These are phyloP conservation scores for Dexiosoma caninum DNA, from an alignment of 2,888 invertebrate species.

Conservation along the genomic window DNA sequence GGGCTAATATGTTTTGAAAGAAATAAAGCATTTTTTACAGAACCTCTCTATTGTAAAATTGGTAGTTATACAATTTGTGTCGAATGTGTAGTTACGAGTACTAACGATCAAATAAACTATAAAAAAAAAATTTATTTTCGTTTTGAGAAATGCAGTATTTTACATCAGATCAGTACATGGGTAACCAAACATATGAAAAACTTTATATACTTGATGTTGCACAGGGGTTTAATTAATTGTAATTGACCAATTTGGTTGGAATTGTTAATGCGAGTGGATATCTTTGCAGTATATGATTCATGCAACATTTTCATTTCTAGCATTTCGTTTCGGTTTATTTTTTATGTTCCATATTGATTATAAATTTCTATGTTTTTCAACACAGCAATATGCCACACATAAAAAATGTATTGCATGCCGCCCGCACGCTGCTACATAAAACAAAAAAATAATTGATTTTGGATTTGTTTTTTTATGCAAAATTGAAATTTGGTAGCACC, in stretches of 20 bases:
- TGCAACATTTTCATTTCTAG: not conserved
- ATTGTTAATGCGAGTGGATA: not conserved
- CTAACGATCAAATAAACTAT: too few relatives aligned
- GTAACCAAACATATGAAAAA: not conserved
- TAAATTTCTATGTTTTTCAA: constrained; percentile 46
- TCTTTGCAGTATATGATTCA: not conserved
- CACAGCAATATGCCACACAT: constrained; percentile 38
- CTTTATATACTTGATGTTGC: not conserved
- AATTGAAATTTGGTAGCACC: constrained; percentile 37
- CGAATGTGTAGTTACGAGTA: too few relatives aligned
- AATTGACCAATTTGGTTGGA: constrained; percentile 7
- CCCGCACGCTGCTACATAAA: not conserved
- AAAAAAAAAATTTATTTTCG: too few relatives aligned
- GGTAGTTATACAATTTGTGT: too few relatives aligned
- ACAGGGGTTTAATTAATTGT: not conserved
- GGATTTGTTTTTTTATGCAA: constrained; percentile 16
- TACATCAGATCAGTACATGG: not conserved
- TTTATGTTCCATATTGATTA: constrained; percentile 11
- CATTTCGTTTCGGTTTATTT: not conserved
- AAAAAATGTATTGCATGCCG: not conserved
- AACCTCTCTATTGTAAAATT: too few relatives aligned
- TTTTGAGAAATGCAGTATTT: too few relatives aligned
- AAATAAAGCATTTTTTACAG: too few relatives aligned
- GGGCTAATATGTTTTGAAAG: too few relatives aligned
- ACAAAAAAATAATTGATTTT: constrained; percentile 15